Conservation (phyloP, 2,888 invertebrate genomes). For the Plutella xylostella region DNA sequence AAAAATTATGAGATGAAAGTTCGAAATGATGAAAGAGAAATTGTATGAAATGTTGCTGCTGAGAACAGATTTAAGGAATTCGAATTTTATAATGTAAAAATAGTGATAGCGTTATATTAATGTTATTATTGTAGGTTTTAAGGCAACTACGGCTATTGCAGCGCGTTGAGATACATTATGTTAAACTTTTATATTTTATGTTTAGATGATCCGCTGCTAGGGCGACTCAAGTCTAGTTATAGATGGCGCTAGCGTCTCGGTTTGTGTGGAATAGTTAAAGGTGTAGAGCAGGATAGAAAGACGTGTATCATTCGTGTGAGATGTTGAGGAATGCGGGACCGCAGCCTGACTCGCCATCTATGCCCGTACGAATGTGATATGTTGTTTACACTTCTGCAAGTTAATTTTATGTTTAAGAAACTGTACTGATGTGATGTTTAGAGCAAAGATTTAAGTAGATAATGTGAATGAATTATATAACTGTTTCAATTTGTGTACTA, state of each 20-base stretch:
- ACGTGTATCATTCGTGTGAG: no score
- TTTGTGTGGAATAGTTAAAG: background rate
- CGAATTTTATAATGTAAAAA: constrained; percentile 40
- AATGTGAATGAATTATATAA: constrained; percentile 7
- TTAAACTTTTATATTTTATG: constrained; percentile 1
- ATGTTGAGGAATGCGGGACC: background rate
- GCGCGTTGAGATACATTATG: background rate
- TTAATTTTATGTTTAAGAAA: constrained; percentile 32
- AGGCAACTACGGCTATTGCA: background rate
- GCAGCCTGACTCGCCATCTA: background rate
- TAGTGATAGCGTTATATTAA: constrained; percentile 34
- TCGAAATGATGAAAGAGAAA: no score
- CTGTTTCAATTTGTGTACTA: constrained; percentile 6
- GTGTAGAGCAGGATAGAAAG: no score
- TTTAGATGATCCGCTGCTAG: background rate
- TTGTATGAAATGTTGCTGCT: background rate
- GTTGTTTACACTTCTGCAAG: background rate
- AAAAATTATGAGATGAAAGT: background rate
- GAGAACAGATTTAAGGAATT: constrained; percentile 16
- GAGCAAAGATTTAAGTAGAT: constrained; percentile 47
- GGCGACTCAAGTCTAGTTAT: background rate
- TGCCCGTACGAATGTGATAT: constrained; percentile 8
- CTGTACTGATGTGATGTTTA: constrained; percentile 61
- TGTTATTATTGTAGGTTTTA: constrained; percentile 24
- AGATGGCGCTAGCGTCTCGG: background rate